Conservation (phyloP, 2,888 invertebrate species). For the Cerceris rybyensis region DNA sequence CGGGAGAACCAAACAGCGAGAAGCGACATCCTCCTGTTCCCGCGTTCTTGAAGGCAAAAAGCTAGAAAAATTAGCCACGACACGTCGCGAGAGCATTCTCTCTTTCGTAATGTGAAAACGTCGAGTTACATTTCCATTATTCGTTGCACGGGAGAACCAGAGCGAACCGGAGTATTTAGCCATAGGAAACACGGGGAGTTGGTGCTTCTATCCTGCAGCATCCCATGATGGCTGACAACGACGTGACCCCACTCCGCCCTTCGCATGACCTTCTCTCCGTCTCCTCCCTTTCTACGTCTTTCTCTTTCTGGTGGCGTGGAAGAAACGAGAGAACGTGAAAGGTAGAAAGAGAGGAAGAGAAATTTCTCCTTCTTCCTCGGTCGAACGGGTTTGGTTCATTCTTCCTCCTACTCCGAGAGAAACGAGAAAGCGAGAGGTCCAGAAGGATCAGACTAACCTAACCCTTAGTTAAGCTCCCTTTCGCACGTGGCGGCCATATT, state of each 20-base stretch:
- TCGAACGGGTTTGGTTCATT: no score
- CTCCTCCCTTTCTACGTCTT: slow-evolving; percentile 25
- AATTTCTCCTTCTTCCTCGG: no score
- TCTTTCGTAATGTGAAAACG: slow-evolving; percentile 12
- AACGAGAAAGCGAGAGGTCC: slow-evolving; percentile 59
- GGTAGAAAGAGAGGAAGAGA: no score
- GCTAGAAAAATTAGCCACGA: slow-evolving; percentile 26
- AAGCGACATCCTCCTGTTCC: no score
- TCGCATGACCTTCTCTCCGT: slow-evolving; percentile 7
- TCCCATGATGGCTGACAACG: slow-evolving; percentile 79
- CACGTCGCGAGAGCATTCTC: slow-evolving; percentile 23
- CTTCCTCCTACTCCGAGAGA: no score
- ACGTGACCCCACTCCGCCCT: slow-evolving; percentile 56
- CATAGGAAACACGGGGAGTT: slow-evolving; percentile 38
- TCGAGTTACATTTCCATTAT: slow-evolving; percentile 54
- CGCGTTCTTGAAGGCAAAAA: neutral
- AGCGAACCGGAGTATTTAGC: slow-evolving; percentile 30
- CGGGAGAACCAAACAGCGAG: no score
- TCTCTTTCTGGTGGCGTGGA: slow-evolving; percentile 39
- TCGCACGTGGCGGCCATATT: slow-evolving; percentile 79
- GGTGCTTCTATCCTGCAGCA: slow-evolving; percentile 72
- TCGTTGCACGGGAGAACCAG: slow-evolving; percentile 42
- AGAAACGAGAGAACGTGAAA: no score
- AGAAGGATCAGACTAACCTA: slow-evolving; percentile 72
- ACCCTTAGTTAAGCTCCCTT: slow-evolving; percentile 75